Percentiles rank a stretch among this genome's conserved stretches.
Evolutionary conservation across 2,888 invertebrate genomes (phyloP).

Genomic region (Keiferia lycopersicella): DNA sequence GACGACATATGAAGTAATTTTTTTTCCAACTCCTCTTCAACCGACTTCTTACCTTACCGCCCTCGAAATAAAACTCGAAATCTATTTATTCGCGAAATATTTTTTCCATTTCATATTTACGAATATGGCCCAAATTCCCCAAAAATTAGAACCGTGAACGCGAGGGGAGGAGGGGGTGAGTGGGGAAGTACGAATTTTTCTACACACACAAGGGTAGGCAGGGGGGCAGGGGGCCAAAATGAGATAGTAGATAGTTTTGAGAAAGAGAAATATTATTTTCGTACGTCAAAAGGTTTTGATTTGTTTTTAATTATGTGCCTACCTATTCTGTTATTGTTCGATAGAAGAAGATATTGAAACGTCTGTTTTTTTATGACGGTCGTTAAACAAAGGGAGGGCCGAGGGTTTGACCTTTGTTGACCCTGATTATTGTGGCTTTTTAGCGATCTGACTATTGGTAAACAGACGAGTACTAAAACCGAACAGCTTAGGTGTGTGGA

Average conservation of each 20-base stretch:
- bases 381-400: not conserved
- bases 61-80: constrained; percentile 47
- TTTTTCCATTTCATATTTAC: constrained; percentile 83
- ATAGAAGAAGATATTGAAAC: not conserved
- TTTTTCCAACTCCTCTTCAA: constrained; percentile 66
- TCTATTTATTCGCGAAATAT: constrained; percentile 67
- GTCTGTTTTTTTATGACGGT: not conserved
- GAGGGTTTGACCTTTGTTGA: constrained; percentile 1
- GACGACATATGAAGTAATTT: constrained; percentile 82
- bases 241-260: constrained; percentile 78
- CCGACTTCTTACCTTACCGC: constrained; percentile 49
- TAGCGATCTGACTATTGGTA: constrained; percentile 14
- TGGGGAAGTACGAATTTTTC: constrained; percentile 62
- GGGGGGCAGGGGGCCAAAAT: constrained; percentile 40
- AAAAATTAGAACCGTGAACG: constrained; percentile 83
- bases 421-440: not conserved
- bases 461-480: not conserved
- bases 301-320: constrained; percentile 35
- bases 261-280: constrained; percentile 69
- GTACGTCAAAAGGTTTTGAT: constrained; percentile 53
- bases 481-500: not conserved
- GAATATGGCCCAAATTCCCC: constrained; percentile 83
- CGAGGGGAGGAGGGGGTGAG: constrained; percentile 57
- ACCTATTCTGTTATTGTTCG: not conserved
- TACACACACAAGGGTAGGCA: constrained; percentile 48